Conservation (phyloP, 2,888 invertebrate species). For the Heteromyza rotundicornis region DNA sequence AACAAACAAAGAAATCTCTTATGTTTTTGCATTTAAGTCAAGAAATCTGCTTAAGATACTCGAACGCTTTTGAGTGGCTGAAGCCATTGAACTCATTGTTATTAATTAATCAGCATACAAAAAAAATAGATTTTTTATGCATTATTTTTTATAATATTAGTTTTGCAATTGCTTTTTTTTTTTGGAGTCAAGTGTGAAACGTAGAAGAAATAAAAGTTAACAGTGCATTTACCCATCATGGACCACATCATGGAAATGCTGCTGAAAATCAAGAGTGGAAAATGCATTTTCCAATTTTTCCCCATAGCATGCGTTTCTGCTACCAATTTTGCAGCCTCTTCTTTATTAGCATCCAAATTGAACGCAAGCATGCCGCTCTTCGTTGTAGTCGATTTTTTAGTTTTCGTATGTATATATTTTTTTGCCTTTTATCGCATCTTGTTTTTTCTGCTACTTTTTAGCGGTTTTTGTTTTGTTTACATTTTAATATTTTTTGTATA, state of each 20-base stretch:
- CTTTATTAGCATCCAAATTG: too few relatives aligned
- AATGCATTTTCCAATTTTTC: too few relatives aligned
- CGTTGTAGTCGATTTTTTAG: too few relatives aligned
- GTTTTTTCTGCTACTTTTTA: background rate
- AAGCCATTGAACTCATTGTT: slow-evolving; percentile 13
- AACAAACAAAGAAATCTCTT: too few relatives aligned
- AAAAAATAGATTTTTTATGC: background rate
- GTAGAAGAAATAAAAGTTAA: background rate
- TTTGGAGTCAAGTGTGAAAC: too few relatives aligned
- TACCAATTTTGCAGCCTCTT: too few relatives aligned
- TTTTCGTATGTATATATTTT: background rate
- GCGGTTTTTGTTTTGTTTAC: slow-evolving; percentile 2
- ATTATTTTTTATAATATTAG: slow-evolving; percentile 1
- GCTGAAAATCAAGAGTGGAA: too few relatives aligned
- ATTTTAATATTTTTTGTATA: background rate
- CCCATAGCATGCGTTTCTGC: too few relatives aligned
- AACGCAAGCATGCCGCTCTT: too few relatives aligned
- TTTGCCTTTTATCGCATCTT: background rate
- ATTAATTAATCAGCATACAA: background rate
- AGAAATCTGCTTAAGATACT: background rate
- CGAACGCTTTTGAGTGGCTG: background rate
- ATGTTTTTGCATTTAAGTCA: too few relatives aligned
- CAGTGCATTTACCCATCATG: too few relatives aligned
- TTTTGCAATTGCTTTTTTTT: slow-evolving; percentile 1
- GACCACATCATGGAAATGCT: too few relatives aligned